Base-by-base conservation (phyloP, 2,797 vertebrate species). In the Gymnoscopelus microlampas region DNA sequence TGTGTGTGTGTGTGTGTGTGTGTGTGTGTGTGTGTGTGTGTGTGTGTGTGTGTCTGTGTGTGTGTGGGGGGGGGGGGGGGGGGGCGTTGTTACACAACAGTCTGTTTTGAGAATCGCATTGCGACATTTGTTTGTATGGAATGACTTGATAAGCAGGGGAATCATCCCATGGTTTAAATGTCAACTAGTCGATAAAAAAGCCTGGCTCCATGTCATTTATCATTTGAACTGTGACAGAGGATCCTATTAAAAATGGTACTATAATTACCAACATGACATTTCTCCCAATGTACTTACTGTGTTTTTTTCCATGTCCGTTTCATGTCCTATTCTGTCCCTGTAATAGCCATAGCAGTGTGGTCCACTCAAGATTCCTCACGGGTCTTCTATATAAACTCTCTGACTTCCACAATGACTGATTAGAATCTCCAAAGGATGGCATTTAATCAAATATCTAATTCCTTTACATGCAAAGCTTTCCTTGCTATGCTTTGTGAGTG, bases 141-240 rank as follows among this genome's bases (percentile, higher is more conserved):
- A 63, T 84, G 82, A 90, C 86, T 90, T 78, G 77, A 83, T 76
- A 77, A 77, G 84, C 73, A 73, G 69, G 80, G 73, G 77, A 86
- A 84, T 86, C 84, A 80, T 88, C 78, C 72, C 76, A 86, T 80
- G 85, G 87, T 85, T 89, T 88, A 89, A 93, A 93, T 93, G 91
- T 90, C 91, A 93, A 80, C 83, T 81, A 85, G 88, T 92, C 91
- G 90, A 92, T 93, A 92, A 92, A 77, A 19, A 88, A 74, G 71
- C 71, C 60, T 70, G 71, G 79, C 86, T 78, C 83, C 68, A 69
- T 79, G 87, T 91, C 90, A 87, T 87, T 89, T 84, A 83, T 87
- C 80, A 88, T 91, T 92, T 91, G 86, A 82, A 80, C 65, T 8
- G 53, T 87, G 86, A 88, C 84, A 85, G 73, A 85, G 79, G 79